A percentile compares a stretch with the other conserved stretches of the same genome.
These are phyloP conservation scores for Sipunculus nudus DNA, from an alignment of 2,888 invertebrate species.

Conservation along the genomic window DNA sequence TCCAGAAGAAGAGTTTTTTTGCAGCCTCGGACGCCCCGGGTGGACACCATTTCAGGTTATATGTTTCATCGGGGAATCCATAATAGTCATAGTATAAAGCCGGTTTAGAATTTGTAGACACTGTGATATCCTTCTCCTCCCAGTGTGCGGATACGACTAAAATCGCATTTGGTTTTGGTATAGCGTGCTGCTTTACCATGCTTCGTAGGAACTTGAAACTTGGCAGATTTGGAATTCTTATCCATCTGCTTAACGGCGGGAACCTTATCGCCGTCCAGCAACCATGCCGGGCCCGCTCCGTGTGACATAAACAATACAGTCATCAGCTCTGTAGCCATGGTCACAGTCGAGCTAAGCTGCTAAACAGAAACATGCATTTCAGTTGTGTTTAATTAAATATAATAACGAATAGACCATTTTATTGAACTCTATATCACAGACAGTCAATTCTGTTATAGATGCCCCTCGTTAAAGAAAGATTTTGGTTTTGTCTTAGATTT, in stretches of 20 bases:
- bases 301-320: conserved; percentile 22
- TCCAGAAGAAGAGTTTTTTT: conserved; percentile 33
- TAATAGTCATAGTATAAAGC: conserved; percentile 48
- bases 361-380: too few relatives aligned
- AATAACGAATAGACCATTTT: too few relatives aligned
- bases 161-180: conserved; percentile 41
- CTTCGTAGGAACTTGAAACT: too few relatives aligned
- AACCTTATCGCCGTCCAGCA: neutral
- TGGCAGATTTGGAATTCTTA: conserved; percentile 44
- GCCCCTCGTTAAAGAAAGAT: too few relatives aligned
- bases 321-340: too few relatives aligned
- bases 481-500: too few relatives aligned
- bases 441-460: too few relatives aligned
- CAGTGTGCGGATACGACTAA: conserved; percentile 53
- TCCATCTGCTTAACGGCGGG: too few relatives aligned
- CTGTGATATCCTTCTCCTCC: conserved; percentile 44
- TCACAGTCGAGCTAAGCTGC: too few relatives aligned
- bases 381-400: too few relatives aligned
- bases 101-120: conserved; percentile 35
- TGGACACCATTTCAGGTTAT: conserved; percentile 45
- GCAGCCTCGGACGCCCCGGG: conserved; percentile 46
- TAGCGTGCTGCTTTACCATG: too few relatives aligned
- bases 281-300: conserved; percentile 18
- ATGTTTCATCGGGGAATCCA: conserved; percentile 48
- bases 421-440: too few relatives aligned